phyloP scores from a whole-genome alignment of 1,140 invertebrate genomes.

The Rhizoglyphus robini region DNA sequence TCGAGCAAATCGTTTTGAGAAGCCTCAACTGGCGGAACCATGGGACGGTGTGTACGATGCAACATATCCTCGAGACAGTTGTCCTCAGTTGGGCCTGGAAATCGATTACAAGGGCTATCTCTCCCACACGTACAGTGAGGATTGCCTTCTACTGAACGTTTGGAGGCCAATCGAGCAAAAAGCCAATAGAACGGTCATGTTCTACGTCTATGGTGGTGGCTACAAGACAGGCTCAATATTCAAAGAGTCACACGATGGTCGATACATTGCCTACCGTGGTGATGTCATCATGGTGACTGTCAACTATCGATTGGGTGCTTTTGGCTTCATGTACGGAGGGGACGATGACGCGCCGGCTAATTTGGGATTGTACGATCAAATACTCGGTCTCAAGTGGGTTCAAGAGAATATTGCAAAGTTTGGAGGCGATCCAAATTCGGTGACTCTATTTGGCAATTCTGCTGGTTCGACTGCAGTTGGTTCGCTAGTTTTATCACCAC shows the following conservation, averaged over 20 bases:
- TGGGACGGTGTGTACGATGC: conserved; percentile 9
- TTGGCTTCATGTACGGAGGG: conserved; percentile 85
- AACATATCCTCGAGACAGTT: neutral
- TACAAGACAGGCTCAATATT: conserved; percentile 41
- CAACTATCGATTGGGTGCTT: conserved; percentile 78
- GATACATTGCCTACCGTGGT: conserved; percentile 52
- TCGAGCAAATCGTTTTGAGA: neutral
- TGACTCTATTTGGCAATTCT: conserved; percentile 39
- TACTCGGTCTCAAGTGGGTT: conserved; percentile 81
- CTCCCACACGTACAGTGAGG: conserved; percentile 26
- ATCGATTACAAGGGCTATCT: neutral
- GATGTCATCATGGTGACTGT: conserved; percentile 81
- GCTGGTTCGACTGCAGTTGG: conserved; percentile 27
- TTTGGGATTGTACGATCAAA: conserved; percentile 80
- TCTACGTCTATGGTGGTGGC: conserved; percentile 32
- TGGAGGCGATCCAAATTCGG: conserved; percentile 54
- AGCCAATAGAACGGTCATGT: conserved; percentile 24
- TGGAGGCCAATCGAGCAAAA: conserved; percentile 27
- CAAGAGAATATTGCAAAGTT: conserved; percentile 60
- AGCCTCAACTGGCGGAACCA: neutral
- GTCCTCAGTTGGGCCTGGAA: neutral
- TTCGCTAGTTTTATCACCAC: neutral
- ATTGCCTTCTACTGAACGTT: conserved; percentile 36
- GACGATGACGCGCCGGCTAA: conserved; percentile 85
- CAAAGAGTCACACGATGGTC: conserved; percentile 80